Evolutionary conservation across 2,797 vertebrate genomes (phyloP), one percentile per base, ranked within the genome.

Genomic region (Takifugu ocellatus): DNA sequence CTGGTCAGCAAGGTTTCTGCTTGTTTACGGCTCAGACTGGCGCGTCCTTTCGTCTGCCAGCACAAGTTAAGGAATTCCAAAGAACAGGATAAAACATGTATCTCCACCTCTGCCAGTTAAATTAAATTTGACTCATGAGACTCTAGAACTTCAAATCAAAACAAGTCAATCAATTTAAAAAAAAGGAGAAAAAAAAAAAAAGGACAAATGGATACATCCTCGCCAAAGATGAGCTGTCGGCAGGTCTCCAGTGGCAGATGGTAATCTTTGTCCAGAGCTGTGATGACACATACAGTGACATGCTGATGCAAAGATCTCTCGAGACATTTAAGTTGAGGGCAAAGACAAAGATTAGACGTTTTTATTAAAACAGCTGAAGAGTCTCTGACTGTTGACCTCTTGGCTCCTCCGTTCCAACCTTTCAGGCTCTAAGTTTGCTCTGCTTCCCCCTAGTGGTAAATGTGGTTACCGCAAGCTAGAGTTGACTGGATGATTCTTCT

Each of bases 171-270:
- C 43, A 17, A 21, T 3, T 6, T 44, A 58, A n/a, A 45, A 43
- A 54, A 6, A 61, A 51, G 24, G 1, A 21, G 1, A 21, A 1
- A 21, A 21, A 21, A 59, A 3, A 15, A 10, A 16, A 15, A 2
- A 51, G 49, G 47, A 62, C 29, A 56, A 67, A 90, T 91, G 87
- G 90, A 92, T 92, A 92, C 91, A 29, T 89, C 78, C 68, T 90
- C 85, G 59, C 65, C 83, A 63, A 91, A 89, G 69, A 92, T 89
- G 71, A 92, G 79, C 75, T 92, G 88, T 70, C 90, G 85, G 84
- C 90, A 91, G 0, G 87, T 91, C 59, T 92, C 91, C 84, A 92
- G 69, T 9, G 91, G 86, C 56, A 92, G 87, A 63, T 87, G 83
- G 72, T 89, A 89, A 72, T 86, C 83, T 80, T 83, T 86, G 53